Conservation (phyloP, 2,888 invertebrate genomes). For the Pelosia muscerda region DNA sequence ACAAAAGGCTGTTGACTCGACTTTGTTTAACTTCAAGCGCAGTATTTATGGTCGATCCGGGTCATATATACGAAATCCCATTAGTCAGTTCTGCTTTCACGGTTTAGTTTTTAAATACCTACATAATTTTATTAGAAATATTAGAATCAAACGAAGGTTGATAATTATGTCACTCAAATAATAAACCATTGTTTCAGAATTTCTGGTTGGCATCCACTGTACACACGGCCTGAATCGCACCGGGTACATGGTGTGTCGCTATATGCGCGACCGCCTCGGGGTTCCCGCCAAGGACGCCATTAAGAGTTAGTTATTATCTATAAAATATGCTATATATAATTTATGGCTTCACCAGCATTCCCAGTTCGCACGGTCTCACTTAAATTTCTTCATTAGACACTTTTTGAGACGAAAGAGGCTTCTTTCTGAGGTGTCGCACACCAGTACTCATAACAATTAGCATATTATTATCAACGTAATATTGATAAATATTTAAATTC, state of each 20-base stretch:
- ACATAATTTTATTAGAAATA: too few relatives aligned
- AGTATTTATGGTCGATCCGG: too few relatives aligned
- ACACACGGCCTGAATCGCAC: slow-evolving; percentile 94
- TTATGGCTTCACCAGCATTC: slow-evolving; percentile 43
- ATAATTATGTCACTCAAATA: background rate
- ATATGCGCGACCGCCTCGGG: slow-evolving; percentile 89
- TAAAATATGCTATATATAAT: slow-evolving; percentile 44
- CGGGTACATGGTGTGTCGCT: slow-evolving; percentile 92
- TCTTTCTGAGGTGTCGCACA: background rate
- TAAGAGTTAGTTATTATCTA: slow-evolving; percentile 79
- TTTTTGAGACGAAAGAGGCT: slow-evolving; percentile 10
- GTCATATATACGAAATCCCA: too few relatives aligned
- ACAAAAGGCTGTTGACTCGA: background rate
- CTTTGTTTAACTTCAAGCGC: too few relatives aligned
- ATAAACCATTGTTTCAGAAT: slow-evolving; percentile 84
- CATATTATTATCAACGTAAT: background rate
- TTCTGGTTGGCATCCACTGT: slow-evolving; percentile 92
- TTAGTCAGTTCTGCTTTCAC: too few relatives aligned
- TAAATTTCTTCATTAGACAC: slow-evolving; percentile 17
- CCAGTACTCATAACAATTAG: too few relatives aligned
- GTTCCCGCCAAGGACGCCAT: slow-evolving; percentile 86
- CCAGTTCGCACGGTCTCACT: slow-evolving; percentile 38
- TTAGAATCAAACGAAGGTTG: background rate
- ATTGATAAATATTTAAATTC: background rate
- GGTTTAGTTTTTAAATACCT: too few relatives aligned